Evolutionary conservation across 2,113 vertebrate genomes (phyloP).

Genomic region (Prionailurus viverrinus): DNA sequence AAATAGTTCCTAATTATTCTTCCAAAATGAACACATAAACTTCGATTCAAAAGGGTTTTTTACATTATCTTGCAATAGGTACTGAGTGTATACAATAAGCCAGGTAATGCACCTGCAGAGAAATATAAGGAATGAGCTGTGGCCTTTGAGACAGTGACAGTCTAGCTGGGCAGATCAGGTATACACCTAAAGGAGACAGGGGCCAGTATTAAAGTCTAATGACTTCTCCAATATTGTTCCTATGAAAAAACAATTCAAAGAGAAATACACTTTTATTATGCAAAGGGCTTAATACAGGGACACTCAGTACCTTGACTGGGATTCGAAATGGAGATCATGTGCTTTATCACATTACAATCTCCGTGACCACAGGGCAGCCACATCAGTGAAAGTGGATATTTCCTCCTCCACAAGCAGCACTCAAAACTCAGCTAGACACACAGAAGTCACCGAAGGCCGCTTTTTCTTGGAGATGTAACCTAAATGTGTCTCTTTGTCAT

Average conservation of each 20-base stretch:
- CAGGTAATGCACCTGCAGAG: background rate
- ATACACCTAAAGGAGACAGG: background rate
- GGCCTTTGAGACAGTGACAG: background rate
- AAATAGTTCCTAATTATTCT: slow-evolving; percentile 45
- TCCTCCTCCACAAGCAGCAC: background rate
- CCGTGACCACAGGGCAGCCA: background rate
- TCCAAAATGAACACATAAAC: slow-evolving; percentile 47
- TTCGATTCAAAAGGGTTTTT: slow-evolving; percentile 3
- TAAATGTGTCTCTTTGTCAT: background rate
- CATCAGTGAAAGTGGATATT: background rate
- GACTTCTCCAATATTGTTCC: background rate
- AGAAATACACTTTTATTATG: slow-evolving; percentile 25
- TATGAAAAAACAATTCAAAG: background rate
- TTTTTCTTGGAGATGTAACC: background rate
- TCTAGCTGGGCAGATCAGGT: background rate
- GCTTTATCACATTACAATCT: slow-evolving; percentile 30
- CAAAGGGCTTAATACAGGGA: background rate
- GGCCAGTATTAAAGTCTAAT: background rate
- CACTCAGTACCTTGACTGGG: background rate
- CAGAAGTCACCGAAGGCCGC: background rate
- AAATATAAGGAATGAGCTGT: background rate
- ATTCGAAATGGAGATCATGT: slow-evolving; percentile 24
- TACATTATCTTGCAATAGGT: background rate
- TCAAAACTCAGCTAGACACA: background rate
- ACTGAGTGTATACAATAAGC: background rate